Percentiles rank a stretch among this genome's conserved stretches.
Evolutionary conservation across 2,113 vertebrate genomes (phyloP).

Genomic region (Caracal caracal): DNA sequence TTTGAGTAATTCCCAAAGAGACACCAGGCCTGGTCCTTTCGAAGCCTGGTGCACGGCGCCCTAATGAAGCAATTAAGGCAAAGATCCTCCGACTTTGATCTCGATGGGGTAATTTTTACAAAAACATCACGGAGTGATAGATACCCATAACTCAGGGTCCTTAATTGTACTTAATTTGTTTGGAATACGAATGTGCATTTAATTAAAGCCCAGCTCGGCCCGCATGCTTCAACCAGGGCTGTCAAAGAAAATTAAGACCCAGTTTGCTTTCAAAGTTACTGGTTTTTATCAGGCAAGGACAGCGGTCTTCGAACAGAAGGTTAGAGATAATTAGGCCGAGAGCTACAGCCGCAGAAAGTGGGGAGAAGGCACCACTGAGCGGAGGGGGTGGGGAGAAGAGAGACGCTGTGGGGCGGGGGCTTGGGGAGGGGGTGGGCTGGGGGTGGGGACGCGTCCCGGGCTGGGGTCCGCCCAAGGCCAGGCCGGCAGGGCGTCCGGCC

Average conservation of each 20-base stretch:
- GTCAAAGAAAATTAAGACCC: conserved; percentile 99
- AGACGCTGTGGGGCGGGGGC: rapidly evolving
- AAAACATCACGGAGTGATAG: conserved; percentile 99
- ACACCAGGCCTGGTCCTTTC: conserved; percentile 94
- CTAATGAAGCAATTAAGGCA: conserved; percentile 99
- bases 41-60: conserved; percentile 93
- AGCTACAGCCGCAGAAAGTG: conserved; percentile 80
- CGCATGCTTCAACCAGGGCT: conserved; percentile 95
- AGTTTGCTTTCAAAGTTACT: conserved; percentile 96
- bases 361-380: conserved; percentile 78
- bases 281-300: conserved; percentile 95
- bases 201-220: conserved; percentile 96
- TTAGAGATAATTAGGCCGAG: conserved; percentile 90
- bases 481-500: not conserved
- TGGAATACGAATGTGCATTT: conserved; percentile 99
- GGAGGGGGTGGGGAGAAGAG: not conserved
- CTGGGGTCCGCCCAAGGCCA: rapidly evolving
- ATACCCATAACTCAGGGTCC: conserved; percentile 99
- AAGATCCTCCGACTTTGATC: conserved; percentile 98
- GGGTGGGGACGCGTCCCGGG: rapidly evolving
- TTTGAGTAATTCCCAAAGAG: conserved; percentile 97
- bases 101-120: conserved; percentile 99
- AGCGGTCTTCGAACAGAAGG: conserved; percentile 90
- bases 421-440: not conserved
- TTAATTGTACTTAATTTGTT: conserved; percentile 99